Evolutionary conservation across 53 echinoderm and acorn worm genomes (phyloP), one percentile per base, ranked within the genome.

Genomic region (Luidia sarsii): DNA sequence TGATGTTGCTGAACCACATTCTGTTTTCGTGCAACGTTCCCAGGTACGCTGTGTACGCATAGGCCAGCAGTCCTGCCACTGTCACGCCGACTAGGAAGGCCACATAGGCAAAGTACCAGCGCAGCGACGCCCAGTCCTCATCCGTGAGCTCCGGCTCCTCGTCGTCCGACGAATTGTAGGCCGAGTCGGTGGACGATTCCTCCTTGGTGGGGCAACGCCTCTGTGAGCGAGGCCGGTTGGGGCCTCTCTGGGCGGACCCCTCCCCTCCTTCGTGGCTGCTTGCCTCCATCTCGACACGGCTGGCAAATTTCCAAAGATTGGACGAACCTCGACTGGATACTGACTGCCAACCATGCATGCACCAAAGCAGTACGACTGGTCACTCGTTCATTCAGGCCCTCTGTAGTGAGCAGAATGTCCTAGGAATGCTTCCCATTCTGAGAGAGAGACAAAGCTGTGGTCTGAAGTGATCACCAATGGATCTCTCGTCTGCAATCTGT

Each of bases 1-100:
- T 70, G 32, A 87, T 87, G 34, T 32, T 80, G 28, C 79, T 79
- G 69, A 87, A 87, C 87, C 87, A 87, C 16, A 87, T 35, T 14
- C 71, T 39, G 67, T 87, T 87, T 31, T 87, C 87, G 27, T 87
- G 87, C 41, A 70, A 2, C 29, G 64, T 87, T 62, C 48, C 61
- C 38, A 87, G 20, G 54, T 87, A 71, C 37, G 64, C 19, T 18
- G 64, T 33, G 88, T 81, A 86, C 15, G 79, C 80, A 41, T 82
- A 87, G 4, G 85, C 93, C 25, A 93, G 66, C n/a, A 89, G 19
- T 16, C 70, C 20, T 7, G 87, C 89, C 16, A 79, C 19, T 11
- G 66, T 39, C 25, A 87, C 50, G 24, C 89, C 93, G 37, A 80
- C 67, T 15, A 93, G 39, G 22, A 68, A 79, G 68, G 79, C 82